phyloP scores from a whole-genome alignment of 2,797 vertebrate genomes.

The Halcyon leucocephala region DNA sequence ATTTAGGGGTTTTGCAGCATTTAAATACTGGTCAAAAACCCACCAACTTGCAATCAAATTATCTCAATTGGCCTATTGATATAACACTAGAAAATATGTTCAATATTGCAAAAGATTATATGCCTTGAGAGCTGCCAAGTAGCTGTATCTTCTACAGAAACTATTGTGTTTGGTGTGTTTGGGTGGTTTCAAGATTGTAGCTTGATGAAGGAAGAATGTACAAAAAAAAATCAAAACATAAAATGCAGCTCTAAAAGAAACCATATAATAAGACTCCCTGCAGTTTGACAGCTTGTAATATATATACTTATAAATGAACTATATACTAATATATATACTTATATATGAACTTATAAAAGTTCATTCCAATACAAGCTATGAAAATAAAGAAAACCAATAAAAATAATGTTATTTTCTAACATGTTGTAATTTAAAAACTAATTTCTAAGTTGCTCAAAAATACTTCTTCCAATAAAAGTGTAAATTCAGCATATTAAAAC shows the following conservation, averaged over 20 bases:
- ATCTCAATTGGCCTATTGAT: neutral
- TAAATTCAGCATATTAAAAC: neutral
- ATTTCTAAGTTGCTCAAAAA: neutral
- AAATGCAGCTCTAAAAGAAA: neutral
- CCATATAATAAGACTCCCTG: neutral
- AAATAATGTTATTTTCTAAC: neutral
- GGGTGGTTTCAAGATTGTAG: neutral
- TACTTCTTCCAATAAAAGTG: neutral
- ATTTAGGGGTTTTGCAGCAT: neutral
- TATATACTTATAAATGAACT: too few species aligned
- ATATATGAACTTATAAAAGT: neutral
- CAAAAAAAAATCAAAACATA: neutral
- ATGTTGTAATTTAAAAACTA: neutral
- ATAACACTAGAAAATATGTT: neutral
- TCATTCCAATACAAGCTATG: neutral
- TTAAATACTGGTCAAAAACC: neutral
- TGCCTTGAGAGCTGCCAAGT: neutral
- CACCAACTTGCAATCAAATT: neutral
- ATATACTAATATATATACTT: too few species aligned
- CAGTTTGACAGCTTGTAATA: neutral
- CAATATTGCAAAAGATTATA: neutral
- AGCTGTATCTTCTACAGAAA: neutral
- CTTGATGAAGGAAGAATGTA: neutral
- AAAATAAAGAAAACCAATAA: neutral
- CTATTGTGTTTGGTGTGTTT: neutral